Conservation (phyloP, 2,113 vertebrate species). For the Ailurus styani region DNA sequence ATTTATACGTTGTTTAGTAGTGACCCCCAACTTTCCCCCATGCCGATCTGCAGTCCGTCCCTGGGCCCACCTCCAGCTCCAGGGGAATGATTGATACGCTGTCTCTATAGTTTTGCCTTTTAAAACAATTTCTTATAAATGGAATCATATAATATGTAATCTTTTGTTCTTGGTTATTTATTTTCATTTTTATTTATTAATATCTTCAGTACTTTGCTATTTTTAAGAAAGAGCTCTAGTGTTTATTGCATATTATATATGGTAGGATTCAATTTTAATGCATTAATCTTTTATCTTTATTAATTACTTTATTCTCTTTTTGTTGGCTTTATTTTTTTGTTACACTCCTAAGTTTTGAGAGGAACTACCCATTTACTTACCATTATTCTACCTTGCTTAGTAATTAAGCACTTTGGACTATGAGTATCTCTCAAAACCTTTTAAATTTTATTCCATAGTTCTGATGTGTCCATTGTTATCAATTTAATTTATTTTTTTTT, state of each 20-base stretch:
- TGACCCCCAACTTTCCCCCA: background rate
- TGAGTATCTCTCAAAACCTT: background rate
- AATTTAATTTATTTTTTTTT: no score
- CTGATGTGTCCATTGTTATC: background rate
- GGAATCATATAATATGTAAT: background rate
- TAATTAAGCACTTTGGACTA: background rate
- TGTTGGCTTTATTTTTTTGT: background rate
- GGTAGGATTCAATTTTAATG: background rate
- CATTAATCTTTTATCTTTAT: background rate
- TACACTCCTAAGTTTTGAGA: background rate
- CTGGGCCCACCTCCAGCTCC: background rate
- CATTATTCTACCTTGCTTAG: background rate
- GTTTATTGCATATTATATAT: background rate
- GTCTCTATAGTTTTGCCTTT: background rate
- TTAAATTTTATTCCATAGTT: background rate
- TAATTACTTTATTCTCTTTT: background rate
- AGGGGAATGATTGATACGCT: background rate
- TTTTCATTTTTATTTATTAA: background rate
- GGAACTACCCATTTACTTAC: background rate
- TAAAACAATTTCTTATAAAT: background rate
- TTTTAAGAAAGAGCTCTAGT: background rate
- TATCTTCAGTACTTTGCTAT: background rate
- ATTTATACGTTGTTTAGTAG: background rate
- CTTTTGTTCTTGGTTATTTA: background rate
- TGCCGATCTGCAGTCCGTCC: background rate